These are phyloP conservation scores for Artibeus lituratus DNA, from an alignment of 2,797 vertebrate genomes.

Conservation along the genomic window DNA sequence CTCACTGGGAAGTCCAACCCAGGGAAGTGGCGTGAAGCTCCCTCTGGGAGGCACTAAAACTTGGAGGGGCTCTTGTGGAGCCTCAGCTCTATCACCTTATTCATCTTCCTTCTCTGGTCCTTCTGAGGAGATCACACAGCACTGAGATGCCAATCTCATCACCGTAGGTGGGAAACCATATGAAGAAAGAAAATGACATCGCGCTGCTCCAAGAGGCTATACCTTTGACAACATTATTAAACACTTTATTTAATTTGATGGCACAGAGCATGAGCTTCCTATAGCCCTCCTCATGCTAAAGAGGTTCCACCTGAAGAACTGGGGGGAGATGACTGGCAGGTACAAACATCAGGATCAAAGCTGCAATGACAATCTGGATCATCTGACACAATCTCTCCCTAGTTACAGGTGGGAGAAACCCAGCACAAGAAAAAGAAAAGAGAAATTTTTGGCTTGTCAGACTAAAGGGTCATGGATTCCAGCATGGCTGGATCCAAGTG, in stretches of 20 bases:
- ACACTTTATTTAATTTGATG: not conserved
- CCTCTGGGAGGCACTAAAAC: not conserved
- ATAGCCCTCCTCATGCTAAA: accelerated
- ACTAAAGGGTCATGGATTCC: not conserved
- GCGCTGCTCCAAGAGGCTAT: not conserved
- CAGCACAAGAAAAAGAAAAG: not conserved
- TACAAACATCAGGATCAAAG: not conserved
- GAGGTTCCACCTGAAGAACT: not conserved
- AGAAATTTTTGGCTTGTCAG: not conserved
- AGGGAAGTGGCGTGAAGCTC: accelerated
- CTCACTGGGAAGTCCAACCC: not conserved
- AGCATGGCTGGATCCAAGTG: not conserved
- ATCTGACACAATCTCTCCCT: not conserved
- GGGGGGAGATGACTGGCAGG: not conserved
- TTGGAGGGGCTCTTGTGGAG: not conserved
- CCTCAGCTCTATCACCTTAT: no score
- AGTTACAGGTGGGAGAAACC: not conserved
- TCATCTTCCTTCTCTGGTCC: not conserved
- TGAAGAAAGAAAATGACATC: not conserved
- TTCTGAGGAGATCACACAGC: not conserved
- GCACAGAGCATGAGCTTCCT: not conserved
- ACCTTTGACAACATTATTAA: not conserved
- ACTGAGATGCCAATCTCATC: not conserved
- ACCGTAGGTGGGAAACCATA: not conserved
- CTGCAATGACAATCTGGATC: not conserved